Evolutionary conservation across 2,113 vertebrate genomes (phyloP), one percentile per base, ranked within the genome.

Genomic region (Colinus virginianus): DNA sequence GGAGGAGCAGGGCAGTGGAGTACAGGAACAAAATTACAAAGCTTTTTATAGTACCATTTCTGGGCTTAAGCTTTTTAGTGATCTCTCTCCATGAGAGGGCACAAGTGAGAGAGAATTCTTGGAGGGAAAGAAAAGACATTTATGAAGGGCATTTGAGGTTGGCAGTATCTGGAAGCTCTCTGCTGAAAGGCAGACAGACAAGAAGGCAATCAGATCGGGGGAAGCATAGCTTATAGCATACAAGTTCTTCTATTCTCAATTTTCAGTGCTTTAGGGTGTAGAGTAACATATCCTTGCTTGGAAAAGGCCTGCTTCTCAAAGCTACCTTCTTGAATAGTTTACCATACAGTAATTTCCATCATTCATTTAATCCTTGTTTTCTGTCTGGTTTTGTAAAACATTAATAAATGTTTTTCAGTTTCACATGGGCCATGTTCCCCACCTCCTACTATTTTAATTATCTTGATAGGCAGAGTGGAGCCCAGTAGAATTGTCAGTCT

Each of bases 81-180:
- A 15, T 36, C 26, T 70, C 67, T 84, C 28, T 4, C 17, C 38
- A 34, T 12, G 48, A 71, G 66, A 32, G 70, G 28, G 25, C 7
- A 2, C 21, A 15, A 58, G 32, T 32, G 56, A 85, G 76, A 69
- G 22, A 51, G n/a, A 34, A 23, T 30, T 55, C 70, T 46, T 69
- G 18, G 43, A 59, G 66, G 48, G 58, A 58, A 53, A 19, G 55
- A 42, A 36, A n/a, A 68, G 62, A 22, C 69, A 67, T 86, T 84
- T 46, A 6, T 25, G 64, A 86, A 64, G 7, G 16, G 43, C 79
- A 45, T 51, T 78, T 51, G 18, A 71, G 64, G 51, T 25, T 93
- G 79, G 83, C 69, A 64, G 13, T 86, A 80, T 85, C 79, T 94
- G 66, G 58, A 34, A 87, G 77, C 40, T 76, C n/a, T 90, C 70